phyloP scores from a whole-genome alignment of 1,140 invertebrate species.

The Mizuhopecten yessoensis region DNA sequence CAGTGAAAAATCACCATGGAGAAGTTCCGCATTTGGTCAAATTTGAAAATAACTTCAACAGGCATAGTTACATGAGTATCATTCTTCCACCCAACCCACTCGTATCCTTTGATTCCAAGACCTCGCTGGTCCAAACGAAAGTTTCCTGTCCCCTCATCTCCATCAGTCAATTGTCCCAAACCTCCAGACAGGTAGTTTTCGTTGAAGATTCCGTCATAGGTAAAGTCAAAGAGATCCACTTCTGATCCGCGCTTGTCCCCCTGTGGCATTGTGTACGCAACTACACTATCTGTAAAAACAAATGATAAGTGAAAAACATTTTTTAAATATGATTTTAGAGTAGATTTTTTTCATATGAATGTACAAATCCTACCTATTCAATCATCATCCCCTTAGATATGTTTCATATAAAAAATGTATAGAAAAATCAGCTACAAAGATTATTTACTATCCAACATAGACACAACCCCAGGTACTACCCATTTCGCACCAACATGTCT shows the following conservation, averaged over 20 bases:
- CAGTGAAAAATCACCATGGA: conserved; percentile 91
- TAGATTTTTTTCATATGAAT: too few relatives aligned
- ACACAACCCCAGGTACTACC: too few relatives aligned
- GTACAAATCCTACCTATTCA: too few relatives aligned
- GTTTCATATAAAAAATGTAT: too few relatives aligned
- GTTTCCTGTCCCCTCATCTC: conserved; percentile 88
- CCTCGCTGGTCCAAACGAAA: conserved; percentile 89
- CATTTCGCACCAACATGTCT: background rate
- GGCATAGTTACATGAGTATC: conserved; percentile 86
- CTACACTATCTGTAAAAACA: conserved; percentile 88
- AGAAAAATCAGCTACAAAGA: too few relatives aligned
- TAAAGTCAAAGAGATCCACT: conserved; percentile 94
- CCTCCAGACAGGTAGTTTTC: conserved; percentile 86
- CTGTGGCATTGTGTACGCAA: conserved; percentile 93
- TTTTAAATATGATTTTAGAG: too few relatives aligned
- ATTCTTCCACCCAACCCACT: conserved; percentile 97
- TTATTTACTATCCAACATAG: too few relatives aligned
- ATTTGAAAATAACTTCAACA: conserved; percentile 89
- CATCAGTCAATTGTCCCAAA: conserved; percentile 94
- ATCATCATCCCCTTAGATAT: too few relatives aligned
- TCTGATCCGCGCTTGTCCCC: conserved; percentile 89
- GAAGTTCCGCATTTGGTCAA: conserved; percentile 94
- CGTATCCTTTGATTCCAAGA: conserved; percentile 88
- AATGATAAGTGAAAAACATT: too few relatives aligned
- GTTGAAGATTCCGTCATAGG: conserved; percentile 92